Conservation (phyloP, 2,113 vertebrate genomes). For the Bagarius yarrelli region DNA sequence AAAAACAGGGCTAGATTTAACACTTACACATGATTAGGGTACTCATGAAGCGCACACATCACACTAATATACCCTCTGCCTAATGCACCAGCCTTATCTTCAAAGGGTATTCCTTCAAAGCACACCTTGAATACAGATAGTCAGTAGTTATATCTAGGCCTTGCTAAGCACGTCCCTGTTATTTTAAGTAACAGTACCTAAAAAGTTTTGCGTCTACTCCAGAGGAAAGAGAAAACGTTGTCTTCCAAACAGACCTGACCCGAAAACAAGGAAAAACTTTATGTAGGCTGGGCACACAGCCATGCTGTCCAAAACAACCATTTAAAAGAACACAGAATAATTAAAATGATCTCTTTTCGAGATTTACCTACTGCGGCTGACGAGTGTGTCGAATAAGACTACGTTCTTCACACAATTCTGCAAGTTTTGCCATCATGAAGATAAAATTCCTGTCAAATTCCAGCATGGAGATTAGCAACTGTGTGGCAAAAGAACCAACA, state of each 20-base stretch:
- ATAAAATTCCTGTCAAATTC: slow-evolving; percentile 21
- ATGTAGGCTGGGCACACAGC: slow-evolving; percentile 25
- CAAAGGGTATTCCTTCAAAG: slow-evolving; percentile 35
- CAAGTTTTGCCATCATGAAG: slow-evolving; percentile 7
- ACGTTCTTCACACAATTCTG: slow-evolving; percentile 6
- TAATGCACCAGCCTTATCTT: slow-evolving; percentile 28
- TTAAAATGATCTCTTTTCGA: neutral
- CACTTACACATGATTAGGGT: neutral
- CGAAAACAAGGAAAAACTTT: slow-evolving; percentile 38
- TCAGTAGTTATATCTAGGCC: slow-evolving; percentile 20
- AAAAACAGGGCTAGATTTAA: neutral
- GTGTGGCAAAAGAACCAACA: neutral
- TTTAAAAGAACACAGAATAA: slow-evolving; percentile 19
- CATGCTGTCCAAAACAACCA: neutral
- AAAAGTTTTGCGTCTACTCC: slow-evolving; percentile 14
- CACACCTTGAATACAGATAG: slow-evolving; percentile 24
- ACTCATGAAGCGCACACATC: neutral
- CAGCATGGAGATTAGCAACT: slow-evolving; percentile 9
- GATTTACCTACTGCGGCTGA: slow-evolving; percentile 9
- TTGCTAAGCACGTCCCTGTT: neutral
- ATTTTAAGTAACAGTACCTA: slow-evolving; percentile 25
- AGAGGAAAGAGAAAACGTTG: slow-evolving; percentile 30
- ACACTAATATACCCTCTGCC: neutral
- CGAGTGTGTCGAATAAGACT: neutral
- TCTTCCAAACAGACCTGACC: slow-evolving; percentile 46